Base-by-base conservation (phyloP, 2,888 invertebrate genomes). In the Lottia scabra region DNA sequence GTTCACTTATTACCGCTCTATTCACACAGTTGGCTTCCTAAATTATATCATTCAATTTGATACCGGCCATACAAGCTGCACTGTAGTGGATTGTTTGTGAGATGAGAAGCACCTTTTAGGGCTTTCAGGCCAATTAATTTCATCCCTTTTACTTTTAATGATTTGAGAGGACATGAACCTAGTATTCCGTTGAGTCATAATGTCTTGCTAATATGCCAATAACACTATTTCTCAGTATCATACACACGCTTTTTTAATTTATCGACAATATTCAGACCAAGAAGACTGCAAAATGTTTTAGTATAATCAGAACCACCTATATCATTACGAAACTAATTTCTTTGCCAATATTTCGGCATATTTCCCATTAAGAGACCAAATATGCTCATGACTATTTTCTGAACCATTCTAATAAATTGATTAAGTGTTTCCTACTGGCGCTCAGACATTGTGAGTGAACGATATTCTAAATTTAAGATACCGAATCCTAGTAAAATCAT, bases 41-140 rank as follows among this genome's bases (percentile, higher is more conserved):
- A 56, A 56, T 56, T 56, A 56, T 56, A 23, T 56, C 56, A 56
- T 23, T 56, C 23, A 56, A 56, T 56, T 56, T 56, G 8, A 23
- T 23, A 23, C 19, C 23, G 13, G 23, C 56, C 56, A 23, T 56
- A 56, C 19, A 56, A 56, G 23, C 38, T 56, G 56, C 23, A 56
- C 23, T 56, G 38, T 23, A 19, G 56, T 23, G 19, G 23, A 23
- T 56, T 56, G 23, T 56, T 56, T 19, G 56, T 19, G 56, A 12
- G 19, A 56, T 56, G 19, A 56, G 56, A 23, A 23, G 10, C 19
- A 56, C 56, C 56, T 56, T 56, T 56, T 56, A 56, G 23, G 56
- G 19, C 23, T 56, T 56, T 56, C 56, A 23, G 56, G 56, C 56
- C 56, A 56, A 56, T 56, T 56, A 56, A 56, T 56, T 56, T 56